Percentiles rank a stretch among this genome's conserved stretches.
Conservation (phyloP, 2,888 invertebrate species). For the Tigriopus californicus region DNA sequence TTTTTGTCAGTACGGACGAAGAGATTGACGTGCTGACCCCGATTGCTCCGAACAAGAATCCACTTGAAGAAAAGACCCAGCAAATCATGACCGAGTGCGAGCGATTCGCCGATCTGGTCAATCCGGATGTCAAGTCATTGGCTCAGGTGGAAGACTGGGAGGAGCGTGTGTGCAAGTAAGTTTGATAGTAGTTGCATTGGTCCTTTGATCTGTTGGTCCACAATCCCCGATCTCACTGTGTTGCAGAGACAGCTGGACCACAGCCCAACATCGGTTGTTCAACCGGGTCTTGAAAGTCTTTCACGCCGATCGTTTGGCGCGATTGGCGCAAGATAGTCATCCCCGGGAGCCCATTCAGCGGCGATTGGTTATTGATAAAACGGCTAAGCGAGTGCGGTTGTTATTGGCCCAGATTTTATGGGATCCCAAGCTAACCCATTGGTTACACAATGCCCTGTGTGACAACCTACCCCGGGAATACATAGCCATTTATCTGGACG, state of each 20-base stretch:
- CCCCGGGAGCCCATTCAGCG: conserved; percentile 47
- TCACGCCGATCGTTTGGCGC: conserved; percentile 42
- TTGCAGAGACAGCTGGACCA: conserved; percentile 35
- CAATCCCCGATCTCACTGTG: not conserved
- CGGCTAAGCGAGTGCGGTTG: conserved; percentile 43
- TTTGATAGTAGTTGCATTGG: too few species aligned
- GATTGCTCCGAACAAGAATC: too few species aligned
- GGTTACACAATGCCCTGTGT: conserved; percentile 52
- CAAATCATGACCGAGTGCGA: too few species aligned
- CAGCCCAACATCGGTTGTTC: conserved; percentile 44
- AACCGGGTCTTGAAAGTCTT: conserved; percentile 43
- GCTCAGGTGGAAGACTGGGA: not conserved
- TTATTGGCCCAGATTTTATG: conserved; percentile 49
- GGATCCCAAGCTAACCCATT: conserved; percentile 50
- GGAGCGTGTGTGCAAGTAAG: conserved; percentile 36
- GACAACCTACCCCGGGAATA: conserved; percentile 45
- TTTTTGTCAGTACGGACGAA: too few species aligned
- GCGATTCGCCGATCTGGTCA: too few species aligned
- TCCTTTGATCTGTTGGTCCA: not conserved
- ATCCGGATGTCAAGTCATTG: too few species aligned
- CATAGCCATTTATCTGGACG: conserved; percentile 33
- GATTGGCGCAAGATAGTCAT: conserved; percentile 39
- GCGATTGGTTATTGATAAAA: conserved; percentile 47
- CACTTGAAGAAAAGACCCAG: too few species aligned
- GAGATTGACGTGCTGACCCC: conserved; percentile 29